Percentiles rank a stretch among this genome's conserved stretches.
phyloP scores from a whole-genome alignment of 2,113 vertebrate genomes.

The Ammospiza nelsoni region DNA sequence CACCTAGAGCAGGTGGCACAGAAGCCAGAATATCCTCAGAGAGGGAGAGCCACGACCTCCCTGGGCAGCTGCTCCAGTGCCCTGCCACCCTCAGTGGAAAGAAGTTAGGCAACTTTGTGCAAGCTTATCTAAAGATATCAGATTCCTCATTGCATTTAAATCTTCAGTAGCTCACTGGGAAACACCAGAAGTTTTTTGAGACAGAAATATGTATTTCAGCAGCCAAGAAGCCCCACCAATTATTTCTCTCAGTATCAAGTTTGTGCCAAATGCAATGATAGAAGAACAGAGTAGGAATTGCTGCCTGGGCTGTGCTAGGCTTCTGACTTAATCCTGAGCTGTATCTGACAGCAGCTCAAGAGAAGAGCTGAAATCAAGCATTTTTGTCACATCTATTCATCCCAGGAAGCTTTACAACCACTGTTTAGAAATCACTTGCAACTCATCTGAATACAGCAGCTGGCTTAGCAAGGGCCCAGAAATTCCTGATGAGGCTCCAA shows the following conservation, averaged over 20 bases:
- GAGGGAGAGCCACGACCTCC: fast-evolving
- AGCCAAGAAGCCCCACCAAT: background rate
- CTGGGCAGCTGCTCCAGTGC: background rate
- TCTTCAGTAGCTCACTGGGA: background rate
- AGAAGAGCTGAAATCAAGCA: conserved; percentile 46
- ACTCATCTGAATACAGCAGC: conserved; percentile 40
- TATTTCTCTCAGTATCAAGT: background rate
- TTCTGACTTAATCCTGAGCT: conserved; percentile 9
- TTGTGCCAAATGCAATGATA: background rate
- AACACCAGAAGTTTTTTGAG: background rate
- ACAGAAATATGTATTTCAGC: background rate
- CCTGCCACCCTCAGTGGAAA: background rate
- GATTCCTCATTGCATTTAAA: background rate
- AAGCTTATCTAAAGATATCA: background rate
- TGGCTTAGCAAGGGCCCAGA: conserved; percentile 31
- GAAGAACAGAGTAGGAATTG: background rate
- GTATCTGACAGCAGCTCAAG: conserved; percentile 32
- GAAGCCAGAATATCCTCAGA: background rate
- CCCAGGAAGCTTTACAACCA: conserved; percentile 40
- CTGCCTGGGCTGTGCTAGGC: background rate
- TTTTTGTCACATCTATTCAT: conserved; percentile 53
- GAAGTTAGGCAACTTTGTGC: background rate
- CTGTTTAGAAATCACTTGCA: conserved; percentile 41
- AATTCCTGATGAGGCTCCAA: conserved; percentile 60
- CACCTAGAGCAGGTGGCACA: background rate